Conservation (phyloP, 2,113 vertebrate species). For the Neoarius graeffei region DNA sequence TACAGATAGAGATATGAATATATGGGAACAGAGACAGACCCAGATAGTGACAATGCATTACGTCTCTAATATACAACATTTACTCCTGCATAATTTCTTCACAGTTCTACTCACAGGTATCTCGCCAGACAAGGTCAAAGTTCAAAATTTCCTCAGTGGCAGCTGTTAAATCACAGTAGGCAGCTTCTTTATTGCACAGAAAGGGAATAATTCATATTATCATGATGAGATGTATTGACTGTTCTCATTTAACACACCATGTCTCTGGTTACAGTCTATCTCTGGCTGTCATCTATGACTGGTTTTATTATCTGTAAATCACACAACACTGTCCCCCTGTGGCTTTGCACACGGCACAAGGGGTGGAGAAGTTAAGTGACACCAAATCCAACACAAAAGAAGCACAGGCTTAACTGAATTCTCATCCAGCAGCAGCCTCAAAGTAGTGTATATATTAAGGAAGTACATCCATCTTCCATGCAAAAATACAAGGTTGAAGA, state of each 20-base stretch:
- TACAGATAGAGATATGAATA: background rate
- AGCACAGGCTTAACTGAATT: conserved; percentile 69
- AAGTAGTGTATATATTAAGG: conserved; percentile 44
- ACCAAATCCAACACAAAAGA: conserved; percentile 71
- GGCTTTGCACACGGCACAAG: conserved; percentile 64
- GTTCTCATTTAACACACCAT: conserved; percentile 75
- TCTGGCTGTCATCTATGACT: conserved; percentile 79
- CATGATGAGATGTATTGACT: conserved; percentile 76
- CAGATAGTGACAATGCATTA: background rate
- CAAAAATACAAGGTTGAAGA: conserved; percentile 41
- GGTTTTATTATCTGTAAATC: conserved; percentile 81
- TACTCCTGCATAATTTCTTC: background rate
- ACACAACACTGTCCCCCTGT: conserved; percentile 66
- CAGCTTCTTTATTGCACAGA: conserved; percentile 65
- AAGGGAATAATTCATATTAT: conserved; percentile 71
- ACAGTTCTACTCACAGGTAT: conserved; percentile 9
- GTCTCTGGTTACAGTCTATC: conserved; percentile 73
- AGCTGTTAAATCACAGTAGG: conserved; percentile 75
- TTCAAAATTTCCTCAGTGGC: conserved; percentile 64
- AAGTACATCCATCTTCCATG: conserved; percentile 50
- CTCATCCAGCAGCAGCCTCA: conserved; percentile 57
- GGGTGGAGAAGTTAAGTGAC: conserved; percentile 72
- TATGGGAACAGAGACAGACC: background rate
- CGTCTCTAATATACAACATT: background rate
- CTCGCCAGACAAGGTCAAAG: conserved; percentile 28